phyloP scores from a whole-genome alignment of 2,888 invertebrate species.

The Lumbricus terrestris region DNA sequence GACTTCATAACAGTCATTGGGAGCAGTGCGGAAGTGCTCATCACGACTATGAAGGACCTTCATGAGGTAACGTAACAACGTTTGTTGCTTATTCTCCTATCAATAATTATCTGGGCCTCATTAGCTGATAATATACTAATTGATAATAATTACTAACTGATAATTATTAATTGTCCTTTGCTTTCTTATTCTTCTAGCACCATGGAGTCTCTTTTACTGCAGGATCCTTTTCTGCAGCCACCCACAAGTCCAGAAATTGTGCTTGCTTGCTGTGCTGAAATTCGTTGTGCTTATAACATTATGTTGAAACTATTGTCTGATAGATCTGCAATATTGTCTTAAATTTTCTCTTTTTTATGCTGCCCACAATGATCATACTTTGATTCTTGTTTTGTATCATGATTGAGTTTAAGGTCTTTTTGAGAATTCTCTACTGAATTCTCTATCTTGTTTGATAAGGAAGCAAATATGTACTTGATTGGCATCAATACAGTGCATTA shows the following conservation, averaged over 20 bases:
- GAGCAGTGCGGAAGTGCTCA: constrained; percentile 97
- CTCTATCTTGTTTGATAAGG: neutral
- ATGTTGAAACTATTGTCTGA: neutral
- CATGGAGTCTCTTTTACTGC: neutral
- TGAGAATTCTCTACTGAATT: neutral
- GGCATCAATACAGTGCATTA: too few relatives aligned
- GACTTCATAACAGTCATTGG: constrained; percentile 99
- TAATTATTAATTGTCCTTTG: too few relatives aligned
- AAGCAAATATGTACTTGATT: neutral
- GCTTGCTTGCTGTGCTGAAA: neutral
- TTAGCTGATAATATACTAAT: too few relatives aligned
- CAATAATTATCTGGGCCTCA: neutral
- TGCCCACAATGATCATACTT: neutral
- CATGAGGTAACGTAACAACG: neutral
- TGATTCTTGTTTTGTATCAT: neutral
- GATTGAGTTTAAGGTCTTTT: neutral
- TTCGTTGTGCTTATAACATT: neutral
- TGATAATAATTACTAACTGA: too few relatives aligned
- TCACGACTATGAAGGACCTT: constrained; percentile 75
- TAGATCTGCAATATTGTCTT: neutral
- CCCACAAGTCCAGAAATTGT: neutral
- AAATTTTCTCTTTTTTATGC: neutral
- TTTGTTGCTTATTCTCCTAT: neutral
- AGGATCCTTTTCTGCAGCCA: neutral
- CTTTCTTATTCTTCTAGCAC: neutral